phyloP scores from a whole-genome alignment of 1,140 invertebrate species.

The Anastrepha ludens region DNA sequence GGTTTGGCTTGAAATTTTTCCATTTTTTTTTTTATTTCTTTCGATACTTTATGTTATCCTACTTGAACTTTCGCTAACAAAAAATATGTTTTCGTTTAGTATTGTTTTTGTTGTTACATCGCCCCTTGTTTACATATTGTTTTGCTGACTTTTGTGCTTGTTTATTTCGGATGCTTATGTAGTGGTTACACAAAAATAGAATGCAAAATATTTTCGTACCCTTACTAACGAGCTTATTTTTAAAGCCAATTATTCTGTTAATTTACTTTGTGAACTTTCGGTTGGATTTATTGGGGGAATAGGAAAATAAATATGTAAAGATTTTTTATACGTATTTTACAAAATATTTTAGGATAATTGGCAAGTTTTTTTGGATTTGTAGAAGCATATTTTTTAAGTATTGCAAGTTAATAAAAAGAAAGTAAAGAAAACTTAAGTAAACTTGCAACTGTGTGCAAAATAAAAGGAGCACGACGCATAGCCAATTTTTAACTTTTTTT shows the following conservation, averaged over 20 bases:
- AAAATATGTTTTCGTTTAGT: background rate
- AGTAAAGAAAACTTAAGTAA: too few relatives aligned
- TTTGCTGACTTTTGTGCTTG: background rate
- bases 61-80: background rate
- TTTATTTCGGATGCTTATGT: background rate
- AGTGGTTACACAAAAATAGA: background rate
- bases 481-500: too few relatives aligned
- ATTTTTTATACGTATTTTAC: too few relatives aligned
- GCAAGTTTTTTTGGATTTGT: too few relatives aligned
- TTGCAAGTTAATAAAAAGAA: too few relatives aligned
- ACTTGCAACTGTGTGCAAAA: too few relatives aligned
- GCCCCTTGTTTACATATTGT: background rate
- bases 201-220: background rate
- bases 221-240: background rate
- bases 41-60: background rate
- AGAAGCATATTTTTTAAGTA: too few relatives aligned
- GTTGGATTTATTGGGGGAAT: too few relatives aligned
- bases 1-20: background rate
- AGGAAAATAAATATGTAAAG: too few relatives aligned
- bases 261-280: too few relatives aligned
- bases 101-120: background rate
- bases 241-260: background rate
- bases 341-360: too few relatives aligned
- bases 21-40: background rate
- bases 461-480: too few relatives aligned